A percentile compares a stretch with the other conserved stretches of the same genome.
Evolutionary conservation across 2,113 vertebrate species (phyloP).

Genomic region (Erythrolamprus reginae): DNA sequence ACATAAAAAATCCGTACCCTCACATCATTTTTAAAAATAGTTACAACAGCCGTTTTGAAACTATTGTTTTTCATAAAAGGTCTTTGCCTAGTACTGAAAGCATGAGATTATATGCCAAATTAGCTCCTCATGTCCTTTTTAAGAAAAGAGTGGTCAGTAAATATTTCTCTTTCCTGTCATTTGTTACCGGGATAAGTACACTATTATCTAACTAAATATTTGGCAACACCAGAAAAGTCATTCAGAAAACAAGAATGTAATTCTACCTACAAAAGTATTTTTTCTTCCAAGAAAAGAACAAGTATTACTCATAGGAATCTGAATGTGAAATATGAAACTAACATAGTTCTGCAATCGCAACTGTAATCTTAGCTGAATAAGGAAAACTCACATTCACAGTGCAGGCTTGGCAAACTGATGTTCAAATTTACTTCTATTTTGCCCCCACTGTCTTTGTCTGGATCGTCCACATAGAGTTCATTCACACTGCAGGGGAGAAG

Average conservation of each 20-base stretch:
- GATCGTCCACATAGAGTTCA: conserved; percentile 96
- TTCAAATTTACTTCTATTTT: conserved; percentile 99
- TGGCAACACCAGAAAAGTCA: not conserved
- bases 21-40: not conserved
- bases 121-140: not conserved
- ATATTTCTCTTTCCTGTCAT: not conserved
- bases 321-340: conserved; percentile 7
- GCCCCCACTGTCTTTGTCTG: conserved; percentile 96
- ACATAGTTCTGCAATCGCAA: not conserved
- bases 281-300: conserved; percentile 6
- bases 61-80: not conserved
- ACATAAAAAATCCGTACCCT: not conserved
- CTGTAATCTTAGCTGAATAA: not conserved
- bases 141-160: not conserved
- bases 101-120: not conserved
- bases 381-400: conserved; percentile 94
- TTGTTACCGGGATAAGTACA: not conserved
- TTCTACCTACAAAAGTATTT: not conserved
- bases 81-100: not conserved
- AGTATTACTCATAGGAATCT: not conserved
- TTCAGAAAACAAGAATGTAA: not conserved
- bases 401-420: conserved; percentile 95
- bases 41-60: not conserved
- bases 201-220: not conserved
- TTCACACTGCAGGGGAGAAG: conserved; percentile 80